Percentiles rank a stretch among this genome's conserved stretches.
Evolutionary conservation across 2,113 vertebrate genomes (phyloP).

Genomic region (Mustela lutreola): DNA sequence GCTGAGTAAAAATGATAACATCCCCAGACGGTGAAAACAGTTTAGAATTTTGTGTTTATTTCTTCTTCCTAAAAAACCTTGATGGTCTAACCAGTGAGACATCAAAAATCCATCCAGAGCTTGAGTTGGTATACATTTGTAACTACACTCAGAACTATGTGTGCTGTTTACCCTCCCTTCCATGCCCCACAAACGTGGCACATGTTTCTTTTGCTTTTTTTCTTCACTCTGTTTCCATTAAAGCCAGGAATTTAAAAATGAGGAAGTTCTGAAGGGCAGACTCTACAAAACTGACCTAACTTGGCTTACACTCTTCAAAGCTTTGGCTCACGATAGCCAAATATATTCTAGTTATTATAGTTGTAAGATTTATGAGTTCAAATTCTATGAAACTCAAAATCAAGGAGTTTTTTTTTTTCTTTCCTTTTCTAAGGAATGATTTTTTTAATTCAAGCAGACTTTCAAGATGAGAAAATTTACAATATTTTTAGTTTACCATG

Average conservation of each 20-base stretch:
- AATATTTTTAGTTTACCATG: background rate
- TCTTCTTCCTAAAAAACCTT: background rate
- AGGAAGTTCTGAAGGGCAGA: background rate
- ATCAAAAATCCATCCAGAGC: conserved; percentile 1
- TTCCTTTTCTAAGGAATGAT: background rate
- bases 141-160: background rate
- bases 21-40: background rate
- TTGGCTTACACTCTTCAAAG: background rate
- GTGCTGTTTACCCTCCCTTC: background rate
- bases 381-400: conserved; percentile 51
- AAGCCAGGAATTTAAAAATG: conserved; percentile 7
- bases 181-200: background rate
- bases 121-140: background rate
- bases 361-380: conserved; percentile 34
- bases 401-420: background rate
- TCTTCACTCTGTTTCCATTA: background rate
- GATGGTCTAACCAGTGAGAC: background rate
- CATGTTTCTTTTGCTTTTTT: background rate
- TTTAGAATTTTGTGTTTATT: conserved; percentile 6
- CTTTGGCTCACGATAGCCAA: background rate
- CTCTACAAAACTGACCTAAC: background rate
- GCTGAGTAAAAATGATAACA: background rate
- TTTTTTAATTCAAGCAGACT: background rate
- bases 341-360: background rate
- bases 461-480: background rate